Evolutionary conservation across 2,888 invertebrate species (phyloP), one percentile per base, ranked within the genome.

Genomic region (Sarcophaga carnaria): DNA sequence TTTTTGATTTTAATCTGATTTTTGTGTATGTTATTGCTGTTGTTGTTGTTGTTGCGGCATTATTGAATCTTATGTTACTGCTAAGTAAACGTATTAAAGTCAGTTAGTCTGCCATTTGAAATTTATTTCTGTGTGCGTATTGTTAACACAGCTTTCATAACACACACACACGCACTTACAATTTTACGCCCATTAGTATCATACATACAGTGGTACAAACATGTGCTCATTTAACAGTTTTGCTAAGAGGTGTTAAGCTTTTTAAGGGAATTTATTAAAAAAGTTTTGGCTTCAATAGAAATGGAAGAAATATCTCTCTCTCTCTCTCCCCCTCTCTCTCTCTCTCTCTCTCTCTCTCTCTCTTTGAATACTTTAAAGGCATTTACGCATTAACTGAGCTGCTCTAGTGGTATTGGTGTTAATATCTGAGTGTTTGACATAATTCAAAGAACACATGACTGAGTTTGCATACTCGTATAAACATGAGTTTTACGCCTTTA

Each of bases 61-160:
- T 82, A 85, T 85, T 85, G 70, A 85, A 82, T 85, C 60, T 81
- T 85, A 82, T 82, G 82, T 75, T 70, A 54, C 70, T 85, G 85
- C 60, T 85, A 79, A 85, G 85, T 85, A 37, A 1, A 75, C 66
- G 79, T 49, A 79, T 82, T 75, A 82, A 82, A 85, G 85, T 70
- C 82, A 85, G 81, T 78, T 66, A 81, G 63, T 69, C 22, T 71
- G 54, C 10, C 62, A 66, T 69, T 74, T 81, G 71, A 79, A 78
- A 75, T 82, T 62, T 75, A 49, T 67, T 2, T 37, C 59, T 74
- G 22, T 17, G 20, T 71, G 8, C 47, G 17, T 49, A 63, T 8
- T 37, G 49, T 47, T 3, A 27, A 0, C 37, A 37, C 37, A 8
- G 10, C 17, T 71, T 2, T n/a, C 27, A 66, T 45, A 54, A 12